phyloP scores from a whole-genome alignment of 2,113 vertebrate genomes.

The Menura novaehollandiae region DNA sequence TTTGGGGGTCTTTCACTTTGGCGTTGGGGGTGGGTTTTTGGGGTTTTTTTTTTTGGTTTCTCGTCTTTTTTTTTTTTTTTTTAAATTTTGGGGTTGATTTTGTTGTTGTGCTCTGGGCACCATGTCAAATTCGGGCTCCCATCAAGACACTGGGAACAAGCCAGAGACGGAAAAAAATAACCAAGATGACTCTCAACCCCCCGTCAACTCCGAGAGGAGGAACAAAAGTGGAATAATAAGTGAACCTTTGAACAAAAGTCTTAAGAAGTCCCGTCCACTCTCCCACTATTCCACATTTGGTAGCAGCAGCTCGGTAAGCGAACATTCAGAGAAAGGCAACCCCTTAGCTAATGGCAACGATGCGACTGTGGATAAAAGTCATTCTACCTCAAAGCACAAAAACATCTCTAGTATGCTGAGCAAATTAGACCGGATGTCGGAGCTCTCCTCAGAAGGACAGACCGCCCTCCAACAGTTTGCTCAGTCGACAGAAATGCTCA shows the following conservation, averaged over 20 bases:
- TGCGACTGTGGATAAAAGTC: conserved; percentile 81
- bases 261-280: conserved; percentile 93
- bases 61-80: background rate
- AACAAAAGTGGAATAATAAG: conserved; percentile 98
- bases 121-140: conserved; percentile 87
- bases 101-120: conserved; percentile 54
- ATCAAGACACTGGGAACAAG: conserved; percentile 84
- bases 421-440: conserved; percentile 91
- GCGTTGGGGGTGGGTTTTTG: background rate
- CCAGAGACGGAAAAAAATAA: conserved; percentile 81
- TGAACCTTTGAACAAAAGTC: conserved; percentile 95
- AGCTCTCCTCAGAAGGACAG: conserved; percentile 94
- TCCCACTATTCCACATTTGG: conserved; percentile 93
- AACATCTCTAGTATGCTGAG: conserved; percentile 81
- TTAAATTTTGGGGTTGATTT: background rate
- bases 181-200: conserved; percentile 78
- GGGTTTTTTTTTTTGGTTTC: background rate
- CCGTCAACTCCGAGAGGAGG: conserved; percentile 82
- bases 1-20: background rate
- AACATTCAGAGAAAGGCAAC: conserved; percentile 82
- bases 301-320: conserved; percentile 81
- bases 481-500: conserved; percentile 93
- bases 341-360: conserved; percentile 75
- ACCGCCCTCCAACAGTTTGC: conserved; percentile 96
- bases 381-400: conserved; percentile 87